Evolutionary conservation across 2,888 invertebrate species (phyloP).

Genomic region (Pasiphila rectangulata): DNA sequence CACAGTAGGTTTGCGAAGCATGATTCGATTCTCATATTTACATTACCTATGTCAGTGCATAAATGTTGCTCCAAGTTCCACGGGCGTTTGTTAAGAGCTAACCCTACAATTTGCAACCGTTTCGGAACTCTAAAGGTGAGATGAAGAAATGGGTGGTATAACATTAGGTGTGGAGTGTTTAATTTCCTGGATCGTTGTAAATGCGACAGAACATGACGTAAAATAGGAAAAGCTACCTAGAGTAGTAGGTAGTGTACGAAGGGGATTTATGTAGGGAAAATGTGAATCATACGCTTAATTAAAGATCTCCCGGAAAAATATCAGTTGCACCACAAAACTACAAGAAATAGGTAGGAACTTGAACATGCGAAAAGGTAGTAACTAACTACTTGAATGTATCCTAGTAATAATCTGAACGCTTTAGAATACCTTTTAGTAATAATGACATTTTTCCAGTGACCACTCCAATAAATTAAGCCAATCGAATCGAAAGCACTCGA

Average conservation of each 20-base stretch:
- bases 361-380: constrained; percentile 32
- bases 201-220: constrained; percentile 33
- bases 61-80: not conserved
- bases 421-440: too few relatives aligned
- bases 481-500: constrained; percentile 12
- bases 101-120: not conserved
- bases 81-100: too few relatives aligned
- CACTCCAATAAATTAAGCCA: constrained; percentile 5
- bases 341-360: constrained; percentile 41
- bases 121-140: constrained; percentile 29
- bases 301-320: too few relatives aligned
- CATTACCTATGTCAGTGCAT: too few relatives aligned
- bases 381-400: too few relatives aligned
- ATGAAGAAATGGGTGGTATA: constrained; percentile 31
- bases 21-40: too few relatives aligned
- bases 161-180: constrained; percentile 54
- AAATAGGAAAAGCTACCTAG: not conserved
- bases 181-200: constrained; percentile 55
- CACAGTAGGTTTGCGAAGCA: too few relatives aligned
- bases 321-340: too few relatives aligned
- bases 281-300: too few relatives aligned
- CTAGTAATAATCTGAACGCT: too few relatives aligned
- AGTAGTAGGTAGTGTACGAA: too few relatives aligned
- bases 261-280: too few relatives aligned
- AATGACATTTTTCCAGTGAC: not conserved